Base-by-base conservation (phyloP, 2,888 invertebrate species). In the Apeira syringaria region DNA sequence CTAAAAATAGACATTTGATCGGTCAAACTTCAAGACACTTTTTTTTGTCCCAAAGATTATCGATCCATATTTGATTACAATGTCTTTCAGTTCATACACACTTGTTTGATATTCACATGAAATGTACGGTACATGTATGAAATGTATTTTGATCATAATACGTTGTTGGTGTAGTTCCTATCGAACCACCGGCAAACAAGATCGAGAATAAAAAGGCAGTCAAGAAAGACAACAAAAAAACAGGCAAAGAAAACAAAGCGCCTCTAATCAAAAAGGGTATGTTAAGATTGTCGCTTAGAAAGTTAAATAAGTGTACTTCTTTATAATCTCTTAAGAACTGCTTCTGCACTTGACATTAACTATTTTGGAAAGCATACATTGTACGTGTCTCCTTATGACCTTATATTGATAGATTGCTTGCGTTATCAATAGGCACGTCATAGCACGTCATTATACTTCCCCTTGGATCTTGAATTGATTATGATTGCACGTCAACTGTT, bases 161-260 rank as follows among this genome's bases (percentile, higher is more conserved):
- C 39, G 52, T 57, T 59, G 53, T 44, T 44, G 56, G 68, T 72
- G 61, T 68, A 86, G 85, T 73, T 62, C 60, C 69, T 48, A 74
- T 53, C 59, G 86, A 86, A 57, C 33, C 68, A 42, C 54, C 80
- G 46, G 66, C 60, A 46, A 86, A 81, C 83, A 86, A 83, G 78
- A 86, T 77, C 64, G 83, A 86, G 54, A 68, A 9, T 36, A 87
- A 84, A 84, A 87, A 82, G 54, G 29, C 67, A 25, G 82, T 80
- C 44, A 88, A 88, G 69, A 88, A 88, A 70, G 88, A 88, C 61
- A 88, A 81, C 59, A 82, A 76, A 80, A 56, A 47, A 31, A 34
- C 67, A 11, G 84, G 81, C 44, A 88, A 88, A 72, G 88, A 88
- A 57, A 88, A 80, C 57, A 81, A 75, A 78, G 56, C 67, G 50